A percentile compares a stretch with the other conserved stretches of the same genome.
Conservation (phyloP, 2,888 invertebrate genomes). For the Sarcophaga rosellei region DNA sequence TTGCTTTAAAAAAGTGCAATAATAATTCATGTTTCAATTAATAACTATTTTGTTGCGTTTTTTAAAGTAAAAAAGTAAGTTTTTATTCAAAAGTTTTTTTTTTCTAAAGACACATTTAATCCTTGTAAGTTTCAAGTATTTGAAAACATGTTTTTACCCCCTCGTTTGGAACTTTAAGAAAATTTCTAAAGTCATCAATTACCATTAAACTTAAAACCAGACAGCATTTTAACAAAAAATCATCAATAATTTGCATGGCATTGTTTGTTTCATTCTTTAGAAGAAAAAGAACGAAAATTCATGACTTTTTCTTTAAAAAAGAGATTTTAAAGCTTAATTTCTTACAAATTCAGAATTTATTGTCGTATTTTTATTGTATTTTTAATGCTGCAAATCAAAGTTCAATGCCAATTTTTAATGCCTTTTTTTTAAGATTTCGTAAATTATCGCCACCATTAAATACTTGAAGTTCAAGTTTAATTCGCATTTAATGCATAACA, state of each 20-base stretch:
- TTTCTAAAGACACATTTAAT: not conserved
- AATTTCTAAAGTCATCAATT: constrained; percentile 61
- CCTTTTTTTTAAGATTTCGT: constrained; percentile 3
- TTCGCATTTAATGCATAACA: constrained; percentile 2
- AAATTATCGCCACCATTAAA: constrained; percentile 31
- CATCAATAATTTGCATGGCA: constrained; percentile 46
- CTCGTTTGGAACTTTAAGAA: not conserved
- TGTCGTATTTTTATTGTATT: not conserved
- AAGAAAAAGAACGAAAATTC: constrained; percentile 14
- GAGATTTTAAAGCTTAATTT: constrained; percentile 41
- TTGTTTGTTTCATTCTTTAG: constrained; percentile 14
- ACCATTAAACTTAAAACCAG: constrained; percentile 8
- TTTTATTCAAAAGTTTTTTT: constrained; percentile 1
- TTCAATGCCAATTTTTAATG: constrained; percentile 56
- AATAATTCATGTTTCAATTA: constrained; percentile 67
- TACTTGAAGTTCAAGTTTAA: constrained; percentile 39
- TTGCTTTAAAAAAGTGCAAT: not conserved
- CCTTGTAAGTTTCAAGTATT: constrained; percentile 57
- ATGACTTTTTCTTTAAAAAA: constrained; percentile 51
- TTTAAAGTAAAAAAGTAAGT: not conserved
- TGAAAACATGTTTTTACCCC: constrained; percentile 42
- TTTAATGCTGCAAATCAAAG: constrained; percentile 27
- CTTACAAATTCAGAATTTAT: constrained; percentile 24
- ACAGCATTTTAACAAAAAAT: constrained; percentile 20
- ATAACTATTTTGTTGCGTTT: constrained; percentile 55